These are phyloP conservation scores for Cyanoramphus novaezelandiae DNA, from an alignment of 2,113 vertebrate species.

Conservation along the genomic window DNA sequence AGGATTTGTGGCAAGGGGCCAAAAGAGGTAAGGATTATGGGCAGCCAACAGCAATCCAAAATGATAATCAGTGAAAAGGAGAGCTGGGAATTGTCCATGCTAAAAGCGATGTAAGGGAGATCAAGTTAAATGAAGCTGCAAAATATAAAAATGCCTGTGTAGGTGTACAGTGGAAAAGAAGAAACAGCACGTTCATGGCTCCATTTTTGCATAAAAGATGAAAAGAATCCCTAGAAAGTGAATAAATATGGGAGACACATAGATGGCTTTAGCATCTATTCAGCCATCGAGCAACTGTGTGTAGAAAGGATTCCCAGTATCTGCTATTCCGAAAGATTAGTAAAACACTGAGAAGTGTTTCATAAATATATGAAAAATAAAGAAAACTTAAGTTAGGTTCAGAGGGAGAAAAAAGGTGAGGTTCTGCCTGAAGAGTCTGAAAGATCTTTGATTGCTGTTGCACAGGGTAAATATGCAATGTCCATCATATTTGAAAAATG, in stretches of 20 bases:
- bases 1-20: neutral
- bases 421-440: neutral
- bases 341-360: neutral
- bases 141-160: neutral
- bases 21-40: neutral
- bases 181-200: neutral
- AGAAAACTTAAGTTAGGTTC: accelerated
- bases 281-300: neutral
- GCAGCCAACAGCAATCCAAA: neutral
- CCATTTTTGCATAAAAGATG: neutral
- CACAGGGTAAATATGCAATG: neutral
- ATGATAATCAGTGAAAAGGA: neutral
- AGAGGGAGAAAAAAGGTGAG: neutral
- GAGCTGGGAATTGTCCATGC: neutral
- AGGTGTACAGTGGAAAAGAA: neutral
- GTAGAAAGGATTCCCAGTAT: neutral
- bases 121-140: neutral
- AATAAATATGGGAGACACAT: neutral
- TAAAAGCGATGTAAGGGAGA: neutral
- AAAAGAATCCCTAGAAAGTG: neutral
- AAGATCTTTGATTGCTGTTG: neutral
- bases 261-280: neutral
- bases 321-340: neutral
- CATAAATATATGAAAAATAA: neutral
- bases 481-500: no score